A percentile compares a stretch with the other conserved stretches of the same genome.
Evolutionary conservation across 1,140 invertebrate species (phyloP).

Genomic region (Gryon sp.): DNA sequence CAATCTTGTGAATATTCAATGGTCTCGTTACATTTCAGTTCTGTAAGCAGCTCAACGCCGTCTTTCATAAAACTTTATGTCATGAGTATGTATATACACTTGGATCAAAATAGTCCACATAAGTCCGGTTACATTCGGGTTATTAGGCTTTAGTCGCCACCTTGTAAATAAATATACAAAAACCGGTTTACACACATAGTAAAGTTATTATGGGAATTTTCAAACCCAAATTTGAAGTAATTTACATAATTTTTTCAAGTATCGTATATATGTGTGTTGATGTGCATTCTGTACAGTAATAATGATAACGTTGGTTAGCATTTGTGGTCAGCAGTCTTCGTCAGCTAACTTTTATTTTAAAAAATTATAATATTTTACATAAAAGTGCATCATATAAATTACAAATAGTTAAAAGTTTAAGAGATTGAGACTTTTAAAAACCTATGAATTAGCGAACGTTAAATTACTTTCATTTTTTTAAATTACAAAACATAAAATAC

Average conservation of each 20-base stretch:
- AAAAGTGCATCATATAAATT: too few species aligned
- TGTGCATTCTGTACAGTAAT: too few species aligned
- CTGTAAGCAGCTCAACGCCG: constrained; percentile 24
- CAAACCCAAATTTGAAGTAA: constrained; percentile 21
- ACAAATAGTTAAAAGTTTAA: too few species aligned
- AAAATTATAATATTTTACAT: too few species aligned
- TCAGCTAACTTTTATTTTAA: too few species aligned
- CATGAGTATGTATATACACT: constrained; percentile 13
- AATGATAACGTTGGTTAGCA: too few species aligned
- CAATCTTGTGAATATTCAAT: constrained; percentile 29
- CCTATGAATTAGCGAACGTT: too few species aligned
- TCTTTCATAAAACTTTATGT: constrained; percentile 28
- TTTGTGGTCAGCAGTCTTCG: too few species aligned
- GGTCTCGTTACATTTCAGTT: constrained; percentile 21
- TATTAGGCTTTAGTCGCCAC: constrained; percentile 67
- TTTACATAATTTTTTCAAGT: constrained; percentile 7
- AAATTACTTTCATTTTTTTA: too few species aligned
- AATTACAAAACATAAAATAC: too few species aligned
- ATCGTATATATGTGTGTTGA: too few species aligned
- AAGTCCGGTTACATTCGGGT: constrained; percentile 70
- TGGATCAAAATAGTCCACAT: constrained; percentile 34
- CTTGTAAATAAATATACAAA: constrained; percentile 59
- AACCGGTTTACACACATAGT: constrained; percentile 24
- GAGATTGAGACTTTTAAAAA: too few species aligned
- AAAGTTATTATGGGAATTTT: neutral